Evolutionary conservation across 2,797 vertebrate genomes (phyloP).

Genomic region (Cynodonichthys magdalenae): DNA sequence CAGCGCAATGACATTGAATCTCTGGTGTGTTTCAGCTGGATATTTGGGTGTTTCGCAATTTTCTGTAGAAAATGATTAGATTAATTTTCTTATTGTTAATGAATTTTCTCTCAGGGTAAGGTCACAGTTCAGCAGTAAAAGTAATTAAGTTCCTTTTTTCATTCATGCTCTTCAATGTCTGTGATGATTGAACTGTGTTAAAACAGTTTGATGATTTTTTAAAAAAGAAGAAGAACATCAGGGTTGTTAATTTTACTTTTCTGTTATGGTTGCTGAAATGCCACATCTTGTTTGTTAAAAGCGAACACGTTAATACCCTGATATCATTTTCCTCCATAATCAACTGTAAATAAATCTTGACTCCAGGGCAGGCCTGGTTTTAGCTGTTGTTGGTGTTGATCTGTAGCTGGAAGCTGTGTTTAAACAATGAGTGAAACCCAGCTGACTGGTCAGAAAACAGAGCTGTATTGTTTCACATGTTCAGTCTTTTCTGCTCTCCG

Average conservation of each 20-base stretch:
- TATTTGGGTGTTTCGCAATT: background rate
- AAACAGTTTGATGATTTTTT: background rate
- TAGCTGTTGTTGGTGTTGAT: constrained; percentile 1
- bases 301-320: no score
- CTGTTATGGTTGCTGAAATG: no score
- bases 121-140: constrained; percentile 24
- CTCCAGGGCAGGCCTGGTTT: background rate
- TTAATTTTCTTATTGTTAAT: constrained; percentile 13
- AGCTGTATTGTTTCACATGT: constrained; percentile 45
- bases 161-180: background rate
- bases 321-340: no score
- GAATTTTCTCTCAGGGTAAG: constrained; percentile 19
- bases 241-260: background rate
- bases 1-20: no score
- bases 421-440: constrained; percentile 31
- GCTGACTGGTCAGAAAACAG: constrained; percentile 40
- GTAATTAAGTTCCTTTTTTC: constrained; percentile 28
- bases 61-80: constrained; percentile 32
- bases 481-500: constrained; percentile 27
- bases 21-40: no score
- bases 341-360: background rate
- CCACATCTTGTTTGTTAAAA: no score
- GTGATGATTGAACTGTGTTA: constrained; percentile 11
- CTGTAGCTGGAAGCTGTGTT: constrained; percentile 16
- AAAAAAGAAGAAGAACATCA: no score